These are phyloP conservation scores for Malaclemys terrapin DNA, from an alignment of 2,113 vertebrate species.

Conservation along the genomic window DNA sequence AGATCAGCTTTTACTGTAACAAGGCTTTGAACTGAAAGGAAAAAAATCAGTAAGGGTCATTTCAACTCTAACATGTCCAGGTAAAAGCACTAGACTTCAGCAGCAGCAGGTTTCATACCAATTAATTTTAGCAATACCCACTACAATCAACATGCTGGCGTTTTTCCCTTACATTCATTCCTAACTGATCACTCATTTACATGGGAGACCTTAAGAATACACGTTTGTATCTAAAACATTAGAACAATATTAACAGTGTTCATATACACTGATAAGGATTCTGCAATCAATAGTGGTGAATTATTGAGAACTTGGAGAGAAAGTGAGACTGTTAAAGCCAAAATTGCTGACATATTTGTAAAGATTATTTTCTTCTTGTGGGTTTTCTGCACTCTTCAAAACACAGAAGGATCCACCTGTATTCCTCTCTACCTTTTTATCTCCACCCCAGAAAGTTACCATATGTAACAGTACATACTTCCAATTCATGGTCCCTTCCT, in stretches of 20 bases:
- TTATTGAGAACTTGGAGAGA: neutral
- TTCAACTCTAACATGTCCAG: neutral
- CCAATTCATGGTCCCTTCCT: neutral
- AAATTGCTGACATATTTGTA: neutral
- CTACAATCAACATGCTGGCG: neutral
- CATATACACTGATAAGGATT: neutral
- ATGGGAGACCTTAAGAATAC: neutral
- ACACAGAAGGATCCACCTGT: neutral
- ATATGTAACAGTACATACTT: neutral
- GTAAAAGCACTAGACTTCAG: neutral
- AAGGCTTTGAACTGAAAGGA: neutral
- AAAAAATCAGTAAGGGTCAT: neutral
- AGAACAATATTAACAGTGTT: neutral
- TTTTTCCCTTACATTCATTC: neutral
- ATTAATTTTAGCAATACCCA: neutral
- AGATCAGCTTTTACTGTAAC: constrained; percentile 3
- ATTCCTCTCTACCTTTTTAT: neutral
- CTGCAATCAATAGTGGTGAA: neutral
- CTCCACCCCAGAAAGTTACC: neutral
- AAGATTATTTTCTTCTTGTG: neutral
- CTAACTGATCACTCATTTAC: neutral
- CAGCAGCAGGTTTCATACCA: neutral
- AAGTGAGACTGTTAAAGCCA: neutral
- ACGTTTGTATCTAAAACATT: neutral
- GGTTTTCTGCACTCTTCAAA: neutral